These are phyloP conservation scores for Chinchilla lanigera DNA, from an alignment of 2,113 vertebrate genomes.

Conservation along the genomic window DNA sequence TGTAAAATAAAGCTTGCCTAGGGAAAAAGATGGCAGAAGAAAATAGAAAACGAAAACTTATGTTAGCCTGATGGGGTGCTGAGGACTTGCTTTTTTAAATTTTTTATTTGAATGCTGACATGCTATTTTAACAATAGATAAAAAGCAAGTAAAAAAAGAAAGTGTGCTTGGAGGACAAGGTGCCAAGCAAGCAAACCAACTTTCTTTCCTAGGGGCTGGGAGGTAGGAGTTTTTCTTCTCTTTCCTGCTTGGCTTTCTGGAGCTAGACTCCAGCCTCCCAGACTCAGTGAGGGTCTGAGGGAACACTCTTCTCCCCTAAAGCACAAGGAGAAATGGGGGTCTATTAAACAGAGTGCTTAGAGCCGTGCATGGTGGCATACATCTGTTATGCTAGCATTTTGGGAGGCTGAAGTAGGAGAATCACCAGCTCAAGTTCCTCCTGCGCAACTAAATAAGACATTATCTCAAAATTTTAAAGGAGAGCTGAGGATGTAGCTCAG, in stretches of 20 bases:
- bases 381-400: background rate
- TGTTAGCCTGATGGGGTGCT: background rate
- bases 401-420: background rate
- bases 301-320: no score
- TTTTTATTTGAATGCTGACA: constrained; percentile 4
- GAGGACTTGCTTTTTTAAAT: constrained; percentile 29
- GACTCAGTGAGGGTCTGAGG: background rate
- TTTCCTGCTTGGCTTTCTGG: background rate
- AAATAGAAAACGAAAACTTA: constrained; percentile 55
- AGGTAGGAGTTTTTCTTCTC: background rate
- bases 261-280: background rate
- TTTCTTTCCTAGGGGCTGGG: background rate
- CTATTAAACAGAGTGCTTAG: background rate
- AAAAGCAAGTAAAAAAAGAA: constrained; percentile 46
- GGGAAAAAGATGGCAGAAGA: background rate
- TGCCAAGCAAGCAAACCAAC: background rate
- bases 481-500: background rate
- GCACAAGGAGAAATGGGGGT: background rate
- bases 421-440: background rate
- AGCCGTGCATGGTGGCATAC: background rate
- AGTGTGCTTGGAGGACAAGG: background rate
- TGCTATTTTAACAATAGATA: constrained; percentile 54
- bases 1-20: constrained; percentile 48
- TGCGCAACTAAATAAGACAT: background rate
- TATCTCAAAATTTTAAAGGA: background rate